phyloP scores from a whole-genome alignment of 2,113 vertebrate genomes.

The Bos javanicus region DNA sequence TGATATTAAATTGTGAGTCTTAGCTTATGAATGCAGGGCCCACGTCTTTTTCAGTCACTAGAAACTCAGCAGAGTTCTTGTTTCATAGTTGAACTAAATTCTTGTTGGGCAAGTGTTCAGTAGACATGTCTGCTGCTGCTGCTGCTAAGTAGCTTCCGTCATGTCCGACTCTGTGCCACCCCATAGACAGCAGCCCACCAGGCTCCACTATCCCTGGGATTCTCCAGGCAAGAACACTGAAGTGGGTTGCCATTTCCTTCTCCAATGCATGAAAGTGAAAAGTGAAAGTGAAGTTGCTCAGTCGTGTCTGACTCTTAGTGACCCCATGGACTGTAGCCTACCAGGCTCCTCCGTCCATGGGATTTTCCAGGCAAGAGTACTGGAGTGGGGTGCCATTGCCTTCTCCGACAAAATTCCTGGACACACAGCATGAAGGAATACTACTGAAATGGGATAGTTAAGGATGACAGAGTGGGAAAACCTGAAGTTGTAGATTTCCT shows the following conservation, averaged over 20 bases:
- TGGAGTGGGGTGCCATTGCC: too few relatives aligned
- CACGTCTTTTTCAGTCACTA: neutral
- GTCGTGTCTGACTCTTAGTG: too few relatives aligned
- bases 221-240: too few relatives aligned
- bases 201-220: too few relatives aligned
- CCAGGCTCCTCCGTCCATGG: too few relatives aligned
- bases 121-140: neutral
- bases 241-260: too few relatives aligned
- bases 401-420: neutral
- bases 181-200: too few relatives aligned
- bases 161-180: fast-evolving
- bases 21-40: neutral
- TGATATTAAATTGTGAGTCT: neutral
- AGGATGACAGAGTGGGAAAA: neutral
- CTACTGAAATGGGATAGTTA: neutral
- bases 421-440: neutral
- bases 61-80: neutral
- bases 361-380: too few relatives aligned
- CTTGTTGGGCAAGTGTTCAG: neutral
- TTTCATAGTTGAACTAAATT: neutral
- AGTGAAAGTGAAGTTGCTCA: too few relatives aligned
- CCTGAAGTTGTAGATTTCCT: neutral
- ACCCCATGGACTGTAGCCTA: too few relatives aligned
- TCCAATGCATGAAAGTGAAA: too few relatives aligned
- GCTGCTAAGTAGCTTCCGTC: too few relatives aligned